Conservation (phyloP, 2,888 invertebrate species). For the Folsomia candida region DNA sequence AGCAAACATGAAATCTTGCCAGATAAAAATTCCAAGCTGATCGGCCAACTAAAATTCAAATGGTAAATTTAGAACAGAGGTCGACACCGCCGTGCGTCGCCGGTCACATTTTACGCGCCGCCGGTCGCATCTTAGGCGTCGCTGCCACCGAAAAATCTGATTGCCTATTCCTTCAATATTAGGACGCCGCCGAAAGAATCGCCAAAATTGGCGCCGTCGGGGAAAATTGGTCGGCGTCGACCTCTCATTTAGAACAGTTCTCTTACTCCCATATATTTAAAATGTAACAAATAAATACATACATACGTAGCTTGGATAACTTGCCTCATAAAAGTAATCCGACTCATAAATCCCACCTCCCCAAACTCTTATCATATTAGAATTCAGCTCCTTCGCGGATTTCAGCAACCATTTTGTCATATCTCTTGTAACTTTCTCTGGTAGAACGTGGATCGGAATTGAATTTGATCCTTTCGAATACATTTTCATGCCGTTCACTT, state of each 20-base stretch:
- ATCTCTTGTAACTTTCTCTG: slow-evolving; percentile 54
- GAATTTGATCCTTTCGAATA: slow-evolving; percentile 61
- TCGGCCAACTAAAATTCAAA: slow-evolving; percentile 57
- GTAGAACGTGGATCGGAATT: slow-evolving; percentile 58
- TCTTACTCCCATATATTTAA: no score
- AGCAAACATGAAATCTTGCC: slow-evolving; percentile 55
- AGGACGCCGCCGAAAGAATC: no score
- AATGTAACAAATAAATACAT: neutral
- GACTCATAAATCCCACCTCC: slow-evolving; percentile 44
- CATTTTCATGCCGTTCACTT: slow-evolving; percentile 58
- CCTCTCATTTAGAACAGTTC: no score
- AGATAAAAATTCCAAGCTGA: slow-evolving; percentile 59
- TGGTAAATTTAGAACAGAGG: no score
- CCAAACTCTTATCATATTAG: slow-evolving; percentile 56
- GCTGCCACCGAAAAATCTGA: no score
- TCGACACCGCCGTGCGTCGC: no score
- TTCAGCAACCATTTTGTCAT: slow-evolving; percentile 54
- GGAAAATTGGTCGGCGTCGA: no score
- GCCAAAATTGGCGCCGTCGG: no score
- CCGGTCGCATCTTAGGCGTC: no score
- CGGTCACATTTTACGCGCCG: no score
- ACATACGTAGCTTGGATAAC: neutral
- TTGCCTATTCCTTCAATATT: no score
- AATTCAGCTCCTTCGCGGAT: slow-evolving; percentile 56
- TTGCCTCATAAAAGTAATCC: slow-evolving; percentile 35